These are phyloP conservation scores for Cassiopea xamachana DNA, from an alignment of 30 jellyfish, hydroid and myxozoan species.

Conservation along the genomic window DNA sequence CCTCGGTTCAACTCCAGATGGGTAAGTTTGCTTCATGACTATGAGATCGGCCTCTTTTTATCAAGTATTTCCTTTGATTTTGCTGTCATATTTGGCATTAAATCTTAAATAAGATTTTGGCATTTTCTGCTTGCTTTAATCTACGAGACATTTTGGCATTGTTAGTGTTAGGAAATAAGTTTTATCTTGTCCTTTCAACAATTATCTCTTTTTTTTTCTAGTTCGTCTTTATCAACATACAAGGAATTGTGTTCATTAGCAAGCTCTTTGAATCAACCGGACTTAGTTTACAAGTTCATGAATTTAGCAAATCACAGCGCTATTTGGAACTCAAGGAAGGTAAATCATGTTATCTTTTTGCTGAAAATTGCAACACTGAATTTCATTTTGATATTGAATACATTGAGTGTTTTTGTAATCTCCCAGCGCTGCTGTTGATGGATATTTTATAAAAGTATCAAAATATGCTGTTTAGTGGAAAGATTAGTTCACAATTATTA, in stretches of 20 bases:
- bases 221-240: conserved; percentile 84
- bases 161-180: too few species aligned
- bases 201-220: neutral
- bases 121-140: too few species aligned
- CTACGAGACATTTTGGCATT: too few species aligned
- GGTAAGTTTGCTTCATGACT: conserved; percentile 59
- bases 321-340: conserved; percentile 97
- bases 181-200: too few species aligned
- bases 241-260: conserved; percentile 98
- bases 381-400: too few species aligned
- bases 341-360: neutral
- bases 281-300: conserved; percentile 92
- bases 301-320: conserved; percentile 97
- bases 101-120: neutral
- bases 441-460: too few species aligned
- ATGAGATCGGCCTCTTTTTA: neutral
- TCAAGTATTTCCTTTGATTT: too few species aligned
- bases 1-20: conserved; percentile 97
- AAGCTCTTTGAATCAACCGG: conserved; percentile 94
- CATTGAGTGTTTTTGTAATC: too few species aligned
- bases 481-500: too few species aligned
- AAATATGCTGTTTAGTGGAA: too few species aligned
- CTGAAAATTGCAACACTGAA: too few species aligned
- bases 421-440: too few species aligned
- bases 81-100: neutral